phyloP scores from a whole-genome alignment of 30 jellyfish, hydroid and myxozoan species.

The Mastigias papua region DNA sequence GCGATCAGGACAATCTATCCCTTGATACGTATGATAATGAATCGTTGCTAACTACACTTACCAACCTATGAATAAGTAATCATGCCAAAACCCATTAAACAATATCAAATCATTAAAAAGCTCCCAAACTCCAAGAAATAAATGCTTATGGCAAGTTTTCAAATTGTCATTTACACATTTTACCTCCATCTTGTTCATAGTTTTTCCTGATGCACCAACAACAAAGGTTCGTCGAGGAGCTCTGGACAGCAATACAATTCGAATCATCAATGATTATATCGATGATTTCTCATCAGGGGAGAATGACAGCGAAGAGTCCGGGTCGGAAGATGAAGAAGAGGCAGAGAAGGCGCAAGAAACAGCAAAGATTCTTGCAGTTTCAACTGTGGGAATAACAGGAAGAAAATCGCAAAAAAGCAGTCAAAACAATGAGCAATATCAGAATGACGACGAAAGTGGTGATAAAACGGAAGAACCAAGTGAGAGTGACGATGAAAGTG shows the following conservation, averaged over 20 bases:
- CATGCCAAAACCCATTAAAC: too few relatives aligned
- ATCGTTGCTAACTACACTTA: too few relatives aligned
- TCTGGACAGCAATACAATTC: slow-evolving; percentile 16
- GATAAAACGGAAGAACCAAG: background rate
- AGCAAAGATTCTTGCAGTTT: slow-evolving; percentile 63
- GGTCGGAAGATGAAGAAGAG: slow-evolving; percentile 69
- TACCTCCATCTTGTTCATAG: background rate
- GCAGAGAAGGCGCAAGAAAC: slow-evolving; percentile 70
- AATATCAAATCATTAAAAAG: too few relatives aligned
- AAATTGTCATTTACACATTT: too few relatives aligned
- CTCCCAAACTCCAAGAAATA: too few relatives aligned
- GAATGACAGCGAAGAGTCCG: slow-evolving; percentile 33
- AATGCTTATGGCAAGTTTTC: too few relatives aligned
- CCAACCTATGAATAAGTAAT: too few relatives aligned
- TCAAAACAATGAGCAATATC: background rate
- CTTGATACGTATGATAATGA: too few relatives aligned
- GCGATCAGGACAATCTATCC: too few relatives aligned
- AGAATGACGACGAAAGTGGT: background rate
- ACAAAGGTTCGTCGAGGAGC: slow-evolving; percentile 37
- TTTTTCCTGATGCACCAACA: slow-evolving; percentile 15
- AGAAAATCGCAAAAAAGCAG: background rate
- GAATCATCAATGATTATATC: slow-evolving; percentile 38
- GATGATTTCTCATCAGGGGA: slow-evolving; percentile 65
- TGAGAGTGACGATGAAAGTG: background rate
- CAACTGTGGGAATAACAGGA: slow-evolving; percentile 43